Evolutionary conservation across 1,140 invertebrate genomes (phyloP), one percentile per base, ranked within the genome.

Genomic region (Harpegnathos saltator): DNA sequence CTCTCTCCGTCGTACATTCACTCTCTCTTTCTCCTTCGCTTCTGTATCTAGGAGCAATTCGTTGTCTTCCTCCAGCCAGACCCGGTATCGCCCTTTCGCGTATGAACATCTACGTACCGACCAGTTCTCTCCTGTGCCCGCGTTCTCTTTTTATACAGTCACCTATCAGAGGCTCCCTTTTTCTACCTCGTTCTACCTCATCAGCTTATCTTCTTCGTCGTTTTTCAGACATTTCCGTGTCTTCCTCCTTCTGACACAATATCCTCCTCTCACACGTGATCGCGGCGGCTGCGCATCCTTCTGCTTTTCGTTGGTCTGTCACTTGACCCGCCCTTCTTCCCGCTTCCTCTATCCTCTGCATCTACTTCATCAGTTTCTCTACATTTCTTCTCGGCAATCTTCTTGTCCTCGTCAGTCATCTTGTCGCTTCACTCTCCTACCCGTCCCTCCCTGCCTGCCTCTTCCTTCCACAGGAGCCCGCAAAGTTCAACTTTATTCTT

Each of bases 31-130:
- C 38, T 68, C 24, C 19, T 22, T 52, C 54, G 38, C 38, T 54
- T 33, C 11, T 71, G 11, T 71, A 52, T 69, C n/a, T 26, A 59
- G 38, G 17, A 69, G 14, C 33, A 22, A 33, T 80, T 80, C 65
- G 17, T 71, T 69, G 52, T 80, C 75, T 78, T 78, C 22, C 33
- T 44, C 22, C 52, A 14, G n/a, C 61, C 24, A 24, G 58, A 48
- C 17, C 19, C 58, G 58, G 62, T 62, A 78, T 78, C n/a, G 24
- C 9, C 14, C 15, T 48, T 80, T 80, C 65, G 33, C 52, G 7
- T 80, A 80, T 62, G 58, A 74, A 50, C 58, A 50, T 59, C 22
- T 12, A 59, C 24, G 17, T 24, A n/a, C 54, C 11, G 4, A 19
- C n/a, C 61, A 48, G 1, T 69, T 52, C 48, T 17, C 63, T 61